Evolutionary conservation across 2,888 invertebrate species (phyloP).

Genomic region (Hanleya hanleyi): DNA sequence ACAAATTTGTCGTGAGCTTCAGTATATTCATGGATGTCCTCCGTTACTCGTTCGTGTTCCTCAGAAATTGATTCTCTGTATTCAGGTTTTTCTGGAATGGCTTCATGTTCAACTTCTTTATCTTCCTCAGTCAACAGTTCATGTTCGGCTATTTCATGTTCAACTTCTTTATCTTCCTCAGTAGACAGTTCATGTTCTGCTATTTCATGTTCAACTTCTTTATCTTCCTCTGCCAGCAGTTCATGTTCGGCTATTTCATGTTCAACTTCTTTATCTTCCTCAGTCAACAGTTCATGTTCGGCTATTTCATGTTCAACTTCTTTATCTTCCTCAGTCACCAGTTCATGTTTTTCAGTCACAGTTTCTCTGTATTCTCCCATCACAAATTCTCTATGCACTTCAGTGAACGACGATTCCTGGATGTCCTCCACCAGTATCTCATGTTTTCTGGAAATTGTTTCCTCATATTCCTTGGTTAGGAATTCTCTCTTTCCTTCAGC

Average conservation of each 20-base stretch:
- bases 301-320: conserved; percentile 81
- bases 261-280: conserved; percentile 21
- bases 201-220: conserved; percentile 51
- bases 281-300: neutral
- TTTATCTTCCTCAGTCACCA: conserved; percentile 75
- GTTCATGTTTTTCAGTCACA: neutral
- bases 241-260: neutral
- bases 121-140: conserved; percentile 71
- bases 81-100: too few species aligned
- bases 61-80: neutral
- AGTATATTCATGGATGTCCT: neutral
- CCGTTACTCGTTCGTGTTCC: neutral
- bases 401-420: too few species aligned
- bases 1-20: too few species aligned
- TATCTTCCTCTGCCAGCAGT: neutral
- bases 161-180: neutral
- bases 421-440: too few species aligned
- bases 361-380: too few species aligned
- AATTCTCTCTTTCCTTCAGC: neutral
- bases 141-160: neutral
- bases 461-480: too few species aligned
- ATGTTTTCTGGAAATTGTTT: too few species aligned
- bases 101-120: conserved; percentile 85
- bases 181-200: too few species aligned
- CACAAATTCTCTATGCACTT: too few species aligned